Percentiles rank a stretch among this genome's conserved stretches.
phyloP scores from a whole-genome alignment of 2,113 vertebrate species.

The Myotis lucifugus region DNA sequence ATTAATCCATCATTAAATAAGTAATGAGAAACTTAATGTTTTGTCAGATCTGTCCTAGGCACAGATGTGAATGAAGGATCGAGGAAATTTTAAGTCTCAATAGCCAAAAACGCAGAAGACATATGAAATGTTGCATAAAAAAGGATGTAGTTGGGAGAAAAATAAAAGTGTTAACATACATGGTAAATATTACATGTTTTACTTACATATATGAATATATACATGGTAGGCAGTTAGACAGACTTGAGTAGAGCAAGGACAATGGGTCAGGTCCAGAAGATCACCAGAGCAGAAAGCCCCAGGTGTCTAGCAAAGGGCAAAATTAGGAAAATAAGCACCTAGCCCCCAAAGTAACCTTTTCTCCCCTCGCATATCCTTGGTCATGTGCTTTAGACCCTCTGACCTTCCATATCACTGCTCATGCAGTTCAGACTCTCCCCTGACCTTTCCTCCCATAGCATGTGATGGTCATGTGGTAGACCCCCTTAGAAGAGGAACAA shows the following conservation, averaged over 20 bases:
- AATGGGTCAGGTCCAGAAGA: neutral
- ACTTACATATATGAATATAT: neutral
- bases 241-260: neutral
- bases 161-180: neutral
- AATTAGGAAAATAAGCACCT: neutral
- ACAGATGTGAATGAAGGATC: neutral
- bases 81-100: neutral
- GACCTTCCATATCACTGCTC: neutral
- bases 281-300: neutral
- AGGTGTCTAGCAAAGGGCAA: neutral
- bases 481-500: neutral
- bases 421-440: neutral
- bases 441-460: neutral
- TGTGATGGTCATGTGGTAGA: neutral
- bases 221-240: neutral
- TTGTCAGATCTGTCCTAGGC: neutral
- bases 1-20: constrained; percentile 49
- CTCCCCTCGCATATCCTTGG: neutral
- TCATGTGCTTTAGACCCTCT: neutral
- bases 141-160: neutral
- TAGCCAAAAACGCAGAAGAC: neutral
- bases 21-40: constrained; percentile 18
- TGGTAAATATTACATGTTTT: neutral
- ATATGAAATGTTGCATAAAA: neutral
- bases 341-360: neutral